A percentile compares a stretch with the other conserved stretches of the same genome.
Conservation (phyloP, 2,888 invertebrate genomes). For the Macaria notata region DNA sequence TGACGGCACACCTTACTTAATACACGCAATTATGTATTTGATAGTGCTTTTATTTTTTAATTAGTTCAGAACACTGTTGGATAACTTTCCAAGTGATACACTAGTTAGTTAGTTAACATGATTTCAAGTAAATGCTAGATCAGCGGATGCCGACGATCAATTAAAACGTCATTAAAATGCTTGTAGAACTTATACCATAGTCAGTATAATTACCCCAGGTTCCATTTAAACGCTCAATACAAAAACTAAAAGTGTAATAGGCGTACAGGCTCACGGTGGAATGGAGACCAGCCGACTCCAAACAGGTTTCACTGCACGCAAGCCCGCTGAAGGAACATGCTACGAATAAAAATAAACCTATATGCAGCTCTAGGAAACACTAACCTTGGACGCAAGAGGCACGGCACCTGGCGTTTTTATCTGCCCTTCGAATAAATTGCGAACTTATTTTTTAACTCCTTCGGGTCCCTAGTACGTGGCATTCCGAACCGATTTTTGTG, state of each 20-base stretch:
- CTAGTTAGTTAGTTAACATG: background rate
- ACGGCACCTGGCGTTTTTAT: conserved; percentile 80
- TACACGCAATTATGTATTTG: background rate
- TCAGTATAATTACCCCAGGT: conserved; percentile 46
- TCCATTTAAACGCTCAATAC: conserved; percentile 51
- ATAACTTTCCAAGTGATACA: conserved; percentile 16
- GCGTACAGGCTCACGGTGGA: conserved; percentile 64
- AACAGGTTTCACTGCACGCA: conserved; percentile 79
- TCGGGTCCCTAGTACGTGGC: conserved; percentile 37
- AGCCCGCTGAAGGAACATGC: conserved; percentile 75
- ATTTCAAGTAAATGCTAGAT: conserved; percentile 11
- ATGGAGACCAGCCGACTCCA: conserved; percentile 60
- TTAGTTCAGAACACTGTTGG: background rate
- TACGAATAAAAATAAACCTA: conserved; percentile 79
- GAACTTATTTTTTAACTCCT: conserved; percentile 69
- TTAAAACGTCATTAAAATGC: conserved; percentile 39
- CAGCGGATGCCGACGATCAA: conserved; percentile 28
- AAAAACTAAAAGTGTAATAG: conserved; percentile 63
- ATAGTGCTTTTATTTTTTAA: background rate
- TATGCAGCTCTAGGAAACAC: conserved; percentile 81
- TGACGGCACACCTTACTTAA: conserved; percentile 13
- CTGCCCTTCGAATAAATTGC: conserved; percentile 75
- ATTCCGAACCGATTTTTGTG: conserved; percentile 36
- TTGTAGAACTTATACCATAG: conserved; percentile 38
- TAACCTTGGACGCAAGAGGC: conserved; percentile 76